phyloP scores from a whole-genome alignment of 1,140 invertebrate species.

The Micrasema longulum region DNA sequence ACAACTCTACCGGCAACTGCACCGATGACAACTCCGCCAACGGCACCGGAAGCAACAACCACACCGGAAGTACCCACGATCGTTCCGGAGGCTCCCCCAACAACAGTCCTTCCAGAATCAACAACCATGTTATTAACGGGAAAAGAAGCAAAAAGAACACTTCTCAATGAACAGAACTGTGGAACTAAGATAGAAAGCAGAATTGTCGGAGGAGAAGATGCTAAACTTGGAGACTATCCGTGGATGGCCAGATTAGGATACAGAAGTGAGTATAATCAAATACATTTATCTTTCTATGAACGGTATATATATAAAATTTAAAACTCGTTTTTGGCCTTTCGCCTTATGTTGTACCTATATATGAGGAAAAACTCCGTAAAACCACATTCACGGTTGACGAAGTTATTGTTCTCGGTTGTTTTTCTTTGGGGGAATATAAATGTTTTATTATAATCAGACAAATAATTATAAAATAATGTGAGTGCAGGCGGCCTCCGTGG shows the following conservation, averaged over 20 bases:
- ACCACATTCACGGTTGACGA: too few species aligned
- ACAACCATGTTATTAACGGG: constrained; percentile 6
- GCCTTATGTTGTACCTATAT: background rate
- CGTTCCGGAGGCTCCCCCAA: background rate
- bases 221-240: constrained; percentile 63
- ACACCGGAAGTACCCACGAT: background rate
- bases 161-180: constrained; percentile 57
- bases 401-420: too few species aligned
- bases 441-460: too few species aligned
- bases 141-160: constrained; percentile 36
- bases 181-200: constrained; percentile 62
- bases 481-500: too few species aligned
- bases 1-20: constrained; percentile 5
- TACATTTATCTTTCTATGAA: too few species aligned
- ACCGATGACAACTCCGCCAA: constrained; percentile 7
- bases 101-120: constrained; percentile 10
- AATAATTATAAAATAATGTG: too few species aligned
- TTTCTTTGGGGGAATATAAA: too few species aligned
- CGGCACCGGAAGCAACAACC: background rate
- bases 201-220: constrained; percentile 61
- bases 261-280: constrained; percentile 40
- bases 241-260: constrained; percentile 71
- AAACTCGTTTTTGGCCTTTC: background rate
- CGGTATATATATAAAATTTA: background rate
- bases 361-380: background rate